Evolutionary conservation across 1,140 invertebrate species (phyloP).

Genomic region (Bombus turneri): DNA sequence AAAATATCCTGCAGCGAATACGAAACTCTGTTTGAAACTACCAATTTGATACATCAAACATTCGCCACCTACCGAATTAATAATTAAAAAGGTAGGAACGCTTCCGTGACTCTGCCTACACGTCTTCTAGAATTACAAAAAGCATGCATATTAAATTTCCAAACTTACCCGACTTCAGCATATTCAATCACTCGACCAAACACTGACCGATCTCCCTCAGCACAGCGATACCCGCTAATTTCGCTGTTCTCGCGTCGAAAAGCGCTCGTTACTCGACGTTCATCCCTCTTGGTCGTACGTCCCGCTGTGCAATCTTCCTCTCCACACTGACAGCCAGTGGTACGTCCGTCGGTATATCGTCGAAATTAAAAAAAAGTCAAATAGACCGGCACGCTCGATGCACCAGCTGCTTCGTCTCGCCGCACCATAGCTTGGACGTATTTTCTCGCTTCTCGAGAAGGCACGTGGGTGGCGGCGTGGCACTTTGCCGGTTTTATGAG

Average conservation of each 20-base stretch:
- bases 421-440: slow-evolving; percentile 55
- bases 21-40: not conserved
- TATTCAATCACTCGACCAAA: slow-evolving; percentile 15
- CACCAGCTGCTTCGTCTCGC: slow-evolving; percentile 75
- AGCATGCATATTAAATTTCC: not conserved
- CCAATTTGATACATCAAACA: not conserved
- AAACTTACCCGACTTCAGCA: not conserved
- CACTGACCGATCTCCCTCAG: not conserved
- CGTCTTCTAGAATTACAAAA: not conserved
- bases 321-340: slow-evolving; percentile 1
- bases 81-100: not conserved
- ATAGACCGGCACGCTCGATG: slow-evolving; percentile 72
- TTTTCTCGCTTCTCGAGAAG: slow-evolving; percentile 76
- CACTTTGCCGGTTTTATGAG: slow-evolving; percentile 79
- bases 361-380: slow-evolving; percentile 61
- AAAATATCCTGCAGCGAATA: not conserved
- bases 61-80: not conserved
- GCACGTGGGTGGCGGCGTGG: slow-evolving; percentile 79
- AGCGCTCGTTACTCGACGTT: not conserved
- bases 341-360: slow-evolving; percentile 14
- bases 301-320: slow-evolving; percentile 7
- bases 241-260: slow-evolving; percentile 33
- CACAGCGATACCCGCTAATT: slow-evolving; percentile 35
- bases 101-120: not conserved
- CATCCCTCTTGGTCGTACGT: not conserved